Conservation (phyloP, 2,113 vertebrate genomes). For the Poeciliopsis retropinna region DNA sequence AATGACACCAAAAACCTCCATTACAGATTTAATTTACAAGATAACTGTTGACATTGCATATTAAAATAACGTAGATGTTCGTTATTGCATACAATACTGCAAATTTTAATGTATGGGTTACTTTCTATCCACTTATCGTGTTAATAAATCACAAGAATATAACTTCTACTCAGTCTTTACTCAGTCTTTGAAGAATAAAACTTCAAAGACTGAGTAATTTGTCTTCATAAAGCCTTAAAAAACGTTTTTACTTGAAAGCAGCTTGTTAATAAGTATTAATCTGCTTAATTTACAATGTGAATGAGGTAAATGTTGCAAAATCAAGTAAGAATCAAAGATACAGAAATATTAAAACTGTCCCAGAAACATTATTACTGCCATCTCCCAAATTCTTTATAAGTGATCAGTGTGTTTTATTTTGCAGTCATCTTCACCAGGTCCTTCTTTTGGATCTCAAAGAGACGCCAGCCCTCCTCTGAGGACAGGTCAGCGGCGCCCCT, state of each 20-base stretch:
- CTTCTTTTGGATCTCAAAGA: constrained; percentile 80
- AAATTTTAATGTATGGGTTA: too few species aligned
- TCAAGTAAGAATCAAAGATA: not conserved
- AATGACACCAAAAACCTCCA: too few species aligned
- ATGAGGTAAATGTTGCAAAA: not conserved
- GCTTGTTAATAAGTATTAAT: not conserved
- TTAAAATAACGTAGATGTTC: too few species aligned
- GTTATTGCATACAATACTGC: too few species aligned
- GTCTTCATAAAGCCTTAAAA: not conserved
- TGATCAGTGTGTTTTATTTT: constrained; percentile 54
- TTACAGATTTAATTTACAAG: too few species aligned
- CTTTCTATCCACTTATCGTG: not conserved
- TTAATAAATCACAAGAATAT: not conserved
- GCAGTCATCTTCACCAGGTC: constrained; percentile 72
- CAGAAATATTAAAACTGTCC: constrained; percentile 2
- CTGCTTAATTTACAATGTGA: not conserved
- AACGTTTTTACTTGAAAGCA: not conserved
- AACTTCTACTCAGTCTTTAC: too few species aligned
- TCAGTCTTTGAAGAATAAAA: too few species aligned
- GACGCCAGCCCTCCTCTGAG: constrained; percentile 80
- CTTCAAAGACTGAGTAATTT: too few species aligned
- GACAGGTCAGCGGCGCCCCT: constrained; percentile 75
- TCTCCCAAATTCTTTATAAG: not conserved
- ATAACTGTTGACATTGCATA: too few species aligned
- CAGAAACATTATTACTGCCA: constrained; percentile 1